phyloP scores from a whole-genome alignment of 2,888 invertebrate genomes.

The Mimumesa dahlbomi region DNA sequence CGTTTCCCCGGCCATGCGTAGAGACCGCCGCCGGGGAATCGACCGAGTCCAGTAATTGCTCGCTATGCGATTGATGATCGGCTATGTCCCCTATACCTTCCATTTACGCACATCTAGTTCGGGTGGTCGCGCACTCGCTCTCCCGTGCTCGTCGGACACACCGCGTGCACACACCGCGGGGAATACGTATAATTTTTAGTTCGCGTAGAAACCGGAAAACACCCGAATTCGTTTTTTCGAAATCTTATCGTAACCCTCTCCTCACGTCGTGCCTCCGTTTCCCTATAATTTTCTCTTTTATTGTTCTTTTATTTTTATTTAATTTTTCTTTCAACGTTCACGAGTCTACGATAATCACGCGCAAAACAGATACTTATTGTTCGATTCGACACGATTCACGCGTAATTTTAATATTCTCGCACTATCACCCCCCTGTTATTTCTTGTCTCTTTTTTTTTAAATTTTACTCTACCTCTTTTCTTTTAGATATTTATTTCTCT shows the following conservation, averaged over 20 bases:
- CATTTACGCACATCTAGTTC: slow-evolving; percentile 80
- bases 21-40: slow-evolving; percentile 77
- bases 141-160: slow-evolving; percentile 44
- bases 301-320: no score
- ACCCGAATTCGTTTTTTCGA: no score
- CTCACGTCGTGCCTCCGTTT: no score
- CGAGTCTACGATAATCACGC: no score
- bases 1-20: slow-evolving; percentile 68
- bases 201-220: no score
- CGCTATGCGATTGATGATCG: slow-evolving; percentile 80
- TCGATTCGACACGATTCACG: background rate
- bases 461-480: background rate
- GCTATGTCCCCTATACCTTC: slow-evolving; percentile 80
- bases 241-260: no score
- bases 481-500: no score
- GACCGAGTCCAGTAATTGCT: slow-evolving; percentile 81
- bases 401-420: no score
- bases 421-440: slow-evolving; percentile 6
- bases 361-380: no score
- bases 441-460: background rate
- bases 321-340: no score
- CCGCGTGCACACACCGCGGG: slow-evolving; percentile 40
- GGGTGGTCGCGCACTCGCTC: slow-evolving; percentile 70
- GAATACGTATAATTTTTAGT: no score
- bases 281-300: no score